phyloP scores from a whole-genome alignment of 2,797 vertebrate species.

The Steatocranus sp. region DNA sequence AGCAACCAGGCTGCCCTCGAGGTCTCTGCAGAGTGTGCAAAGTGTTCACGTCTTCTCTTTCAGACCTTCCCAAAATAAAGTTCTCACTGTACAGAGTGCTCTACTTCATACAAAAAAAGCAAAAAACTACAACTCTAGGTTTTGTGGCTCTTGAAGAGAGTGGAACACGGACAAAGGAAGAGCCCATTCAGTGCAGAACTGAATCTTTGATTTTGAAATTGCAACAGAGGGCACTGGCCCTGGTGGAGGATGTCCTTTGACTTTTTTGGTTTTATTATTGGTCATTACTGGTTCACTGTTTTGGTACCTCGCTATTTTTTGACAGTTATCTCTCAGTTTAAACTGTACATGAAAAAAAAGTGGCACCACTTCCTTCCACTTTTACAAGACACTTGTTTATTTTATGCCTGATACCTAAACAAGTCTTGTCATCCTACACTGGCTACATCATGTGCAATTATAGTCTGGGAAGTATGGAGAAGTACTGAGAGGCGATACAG shows the following conservation, averaged over 20 bases:
- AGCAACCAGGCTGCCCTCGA: background rate
- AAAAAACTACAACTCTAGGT: background rate
- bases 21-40: background rate
- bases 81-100: background rate
- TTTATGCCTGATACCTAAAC: no score
- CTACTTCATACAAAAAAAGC: background rate
- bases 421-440: background rate
- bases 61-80: background rate
- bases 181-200: background rate
- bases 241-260: background rate
- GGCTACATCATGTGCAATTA: background rate
- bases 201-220: background rate
- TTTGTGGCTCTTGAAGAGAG: background rate
- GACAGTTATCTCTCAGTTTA: background rate
- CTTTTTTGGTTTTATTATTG: background rate
- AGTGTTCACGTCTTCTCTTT: background rate
- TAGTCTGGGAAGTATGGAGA: background rate
- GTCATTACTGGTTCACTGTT: background rate
- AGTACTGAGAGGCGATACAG: background rate
- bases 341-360: background rate
- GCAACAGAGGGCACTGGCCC: background rate
- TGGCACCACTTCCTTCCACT: background rate
- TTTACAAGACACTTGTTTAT: background rate
- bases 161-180: background rate
- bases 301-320: background rate